Conservation (phyloP, 2,113 vertebrate species). For the Tragelaphus imberbis region DNA sequence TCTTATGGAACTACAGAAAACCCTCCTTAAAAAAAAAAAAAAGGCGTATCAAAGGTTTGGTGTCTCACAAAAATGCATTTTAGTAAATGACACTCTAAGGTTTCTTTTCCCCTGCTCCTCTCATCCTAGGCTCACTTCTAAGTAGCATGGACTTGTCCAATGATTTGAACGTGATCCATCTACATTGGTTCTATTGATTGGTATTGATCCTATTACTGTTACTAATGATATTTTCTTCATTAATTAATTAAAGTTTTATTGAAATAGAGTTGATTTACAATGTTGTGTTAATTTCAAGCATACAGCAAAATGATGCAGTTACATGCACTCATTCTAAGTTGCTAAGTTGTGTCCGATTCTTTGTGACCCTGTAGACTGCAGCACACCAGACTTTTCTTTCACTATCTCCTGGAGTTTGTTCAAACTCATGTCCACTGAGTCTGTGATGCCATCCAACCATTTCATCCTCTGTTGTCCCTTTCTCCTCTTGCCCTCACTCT, state of each 20-base stretch:
- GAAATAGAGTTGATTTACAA: background rate
- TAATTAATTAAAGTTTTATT: background rate
- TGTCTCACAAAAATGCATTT: background rate
- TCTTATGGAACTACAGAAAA: background rate
- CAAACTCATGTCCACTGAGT: background rate
- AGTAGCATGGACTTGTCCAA: background rate
- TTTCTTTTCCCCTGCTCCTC: background rate
- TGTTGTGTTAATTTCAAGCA: background rate
- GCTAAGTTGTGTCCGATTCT: background rate
- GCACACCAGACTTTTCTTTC: background rate
- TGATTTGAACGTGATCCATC: background rate
- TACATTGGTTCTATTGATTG: background rate
- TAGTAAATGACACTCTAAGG: background rate
- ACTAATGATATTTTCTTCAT: background rate
- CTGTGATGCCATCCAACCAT: background rate
- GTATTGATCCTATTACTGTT: background rate
- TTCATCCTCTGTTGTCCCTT: background rate
- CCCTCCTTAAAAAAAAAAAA: background rate
- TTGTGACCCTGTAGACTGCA: background rate
- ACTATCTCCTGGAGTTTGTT: background rate
- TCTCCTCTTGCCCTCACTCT: background rate
- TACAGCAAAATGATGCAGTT: background rate
- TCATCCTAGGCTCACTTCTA: background rate
- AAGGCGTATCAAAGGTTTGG: background rate
- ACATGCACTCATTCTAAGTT: background rate